Conservation (phyloP, 2,113 vertebrate genomes). For the Charina bottae region DNA sequence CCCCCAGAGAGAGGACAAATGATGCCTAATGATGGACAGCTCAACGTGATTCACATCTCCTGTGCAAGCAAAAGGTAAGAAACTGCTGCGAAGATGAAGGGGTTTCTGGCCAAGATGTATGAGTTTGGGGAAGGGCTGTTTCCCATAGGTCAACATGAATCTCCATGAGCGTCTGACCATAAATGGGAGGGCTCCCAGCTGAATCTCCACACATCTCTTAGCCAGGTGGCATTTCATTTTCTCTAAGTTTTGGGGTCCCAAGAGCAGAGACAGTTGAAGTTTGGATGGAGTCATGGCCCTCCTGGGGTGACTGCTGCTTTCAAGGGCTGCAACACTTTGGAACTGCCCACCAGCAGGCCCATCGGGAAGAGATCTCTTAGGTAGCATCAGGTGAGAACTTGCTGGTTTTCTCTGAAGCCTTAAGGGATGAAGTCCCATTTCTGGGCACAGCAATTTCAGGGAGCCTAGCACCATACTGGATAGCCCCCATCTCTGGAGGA, state of each 20-base stretch:
- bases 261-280: neutral
- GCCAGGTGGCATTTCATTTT: neutral
- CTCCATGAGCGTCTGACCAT: neutral
- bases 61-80: neutral
- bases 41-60: neutral
- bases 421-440: neutral
- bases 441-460: neutral
- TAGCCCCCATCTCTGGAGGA: neutral
- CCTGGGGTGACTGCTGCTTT: too few species aligned
- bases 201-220: neutral
- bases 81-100: too few species aligned
- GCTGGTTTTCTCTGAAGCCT: too few species aligned
- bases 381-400: neutral
- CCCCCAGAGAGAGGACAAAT: conserved; percentile 16
- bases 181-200: neutral
- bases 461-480: neutral
- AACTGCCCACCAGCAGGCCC: too few species aligned
- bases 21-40: neutral
- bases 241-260: neutral
- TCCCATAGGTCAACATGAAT: too few species aligned
- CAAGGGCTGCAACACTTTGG: neutral
- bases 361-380: neutral
- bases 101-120: neutral
- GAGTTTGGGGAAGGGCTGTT: neutral
- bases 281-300: neutral